phyloP scores from a whole-genome alignment of 2,888 invertebrate genomes.

The Neelides folsomi region DNA sequence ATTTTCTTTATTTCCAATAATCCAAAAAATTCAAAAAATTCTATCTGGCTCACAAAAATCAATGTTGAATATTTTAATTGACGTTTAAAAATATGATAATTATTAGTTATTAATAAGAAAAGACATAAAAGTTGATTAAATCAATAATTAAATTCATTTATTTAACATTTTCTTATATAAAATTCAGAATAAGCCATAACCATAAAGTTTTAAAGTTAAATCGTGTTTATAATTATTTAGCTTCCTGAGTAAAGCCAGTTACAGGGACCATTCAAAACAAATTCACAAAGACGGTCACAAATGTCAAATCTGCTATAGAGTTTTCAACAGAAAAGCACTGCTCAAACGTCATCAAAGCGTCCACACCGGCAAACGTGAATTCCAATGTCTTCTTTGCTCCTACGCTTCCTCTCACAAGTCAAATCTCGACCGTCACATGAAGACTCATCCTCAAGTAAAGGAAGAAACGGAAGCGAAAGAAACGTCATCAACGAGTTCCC shows the following conservation, averaged over 20 bases:
- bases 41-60: no score
- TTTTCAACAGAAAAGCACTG: slow-evolving; percentile 39
- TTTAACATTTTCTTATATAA: no score
- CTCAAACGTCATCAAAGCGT: slow-evolving; percentile 39
- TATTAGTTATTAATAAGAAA: no score
- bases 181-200: no score
- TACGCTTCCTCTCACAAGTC: slow-evolving; percentile 41
- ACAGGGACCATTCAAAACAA: slow-evolving; percentile 37
- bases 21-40: no score
- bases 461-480: not conserved
- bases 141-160: no score
- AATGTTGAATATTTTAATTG: no score
- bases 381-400: slow-evolving; percentile 37
- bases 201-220: not conserved
- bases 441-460: slow-evolving; percentile 5
- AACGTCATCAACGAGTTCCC: no score
- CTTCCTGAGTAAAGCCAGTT: slow-evolving; percentile 37
- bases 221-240: slow-evolving; percentile 12
- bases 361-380: slow-evolving; percentile 40
- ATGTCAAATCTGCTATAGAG: slow-evolving; percentile 37
- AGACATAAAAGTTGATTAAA: no score
- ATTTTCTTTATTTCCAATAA: no score
- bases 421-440: slow-evolving; percentile 39
- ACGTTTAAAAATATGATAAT: no score
- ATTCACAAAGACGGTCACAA: slow-evolving; percentile 38